phyloP scores from a whole-genome alignment of 2,888 invertebrate species.

The Syritta pipiens region DNA sequence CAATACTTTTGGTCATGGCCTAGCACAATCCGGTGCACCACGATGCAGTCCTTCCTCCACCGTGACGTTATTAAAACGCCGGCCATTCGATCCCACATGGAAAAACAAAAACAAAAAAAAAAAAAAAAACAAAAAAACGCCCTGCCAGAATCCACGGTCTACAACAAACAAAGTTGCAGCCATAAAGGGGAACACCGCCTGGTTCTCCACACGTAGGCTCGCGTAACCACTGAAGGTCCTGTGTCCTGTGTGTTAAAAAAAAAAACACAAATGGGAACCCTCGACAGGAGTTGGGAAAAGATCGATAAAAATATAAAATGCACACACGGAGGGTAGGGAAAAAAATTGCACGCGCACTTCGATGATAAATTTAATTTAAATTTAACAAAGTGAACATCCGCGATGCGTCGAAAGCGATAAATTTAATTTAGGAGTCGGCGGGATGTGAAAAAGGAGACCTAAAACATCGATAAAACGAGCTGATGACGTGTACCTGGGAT shows the following conservation, averaged over 20 bases:
- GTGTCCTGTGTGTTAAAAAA: too few species aligned
- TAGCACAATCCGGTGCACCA: not conserved
- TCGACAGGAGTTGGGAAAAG: too few species aligned
- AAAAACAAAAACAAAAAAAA: not conserved
- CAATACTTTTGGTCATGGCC: conserved; percentile 23
- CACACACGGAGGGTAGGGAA: conserved; percentile 4
- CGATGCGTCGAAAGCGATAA: conserved; percentile 60
- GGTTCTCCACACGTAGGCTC: too few species aligned
- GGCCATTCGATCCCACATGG: not conserved
- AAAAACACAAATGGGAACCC: too few species aligned
- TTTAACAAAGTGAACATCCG: conserved; percentile 65
- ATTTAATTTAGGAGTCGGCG: conserved; percentile 63
- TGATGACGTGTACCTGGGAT: not conserved
- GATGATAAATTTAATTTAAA: conserved; percentile 61
- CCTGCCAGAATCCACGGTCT: too few species aligned
- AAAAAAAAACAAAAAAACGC: not conserved
- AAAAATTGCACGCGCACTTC: conserved; percentile 36
- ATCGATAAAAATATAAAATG: conserved; percentile 36
- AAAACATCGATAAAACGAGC: conserved; percentile 35
- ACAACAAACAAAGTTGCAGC: too few species aligned
- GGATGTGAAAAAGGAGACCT: conserved; percentile 32
- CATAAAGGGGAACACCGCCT: too few species aligned
- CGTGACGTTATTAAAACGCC: conserved; percentile 35
- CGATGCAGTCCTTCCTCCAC: not conserved
- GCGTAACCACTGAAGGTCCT: too few species aligned